Base-by-base conservation (phyloP, 2,113 vertebrate genomes). In the Dasypus novemcinctus region DNA sequence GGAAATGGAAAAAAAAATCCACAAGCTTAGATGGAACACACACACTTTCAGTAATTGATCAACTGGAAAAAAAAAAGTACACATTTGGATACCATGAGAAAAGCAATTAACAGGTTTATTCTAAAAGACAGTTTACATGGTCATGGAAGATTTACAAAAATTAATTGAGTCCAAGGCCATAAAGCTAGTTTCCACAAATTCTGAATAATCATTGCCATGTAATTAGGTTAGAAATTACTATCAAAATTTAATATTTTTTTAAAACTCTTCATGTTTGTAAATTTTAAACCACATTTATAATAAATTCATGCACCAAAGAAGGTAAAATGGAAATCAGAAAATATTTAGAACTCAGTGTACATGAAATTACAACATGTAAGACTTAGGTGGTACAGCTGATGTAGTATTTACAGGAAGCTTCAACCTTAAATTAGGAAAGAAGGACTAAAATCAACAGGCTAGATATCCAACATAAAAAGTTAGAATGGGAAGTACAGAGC, bases 61-160 rank as follows among this genome's bases (percentile, higher is more conserved):
- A 49, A 84, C 29, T 41, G 7, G 8, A 17, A 12, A 15, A 23
- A 57, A 86, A 80, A 80, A 59, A 83, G 29, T 31, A 43, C 31
- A 33, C 81, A 75, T 69, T 81, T 43, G 91, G 17, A 63, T 82
- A 87, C 14, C n/a, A n/a, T 63, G 36, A 82, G 33, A 87, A 52
- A 82, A 91, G 25, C 41, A 68, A 81, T 69, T 52, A 83, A 18
- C 69, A 83, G 61, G 14, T 4, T 78, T 52, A 92, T 75, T 84
- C n/a, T 43, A n/a, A 71, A 31, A 54, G 63, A 61, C 15, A 7
- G 29, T 52, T 49, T 49, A 68, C 80, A 72, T 15, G 7, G 6
- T 89, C n/a, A 17, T 33, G 27, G 46, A 85, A 87, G 33, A 93
- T 41, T 81, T 90, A 75, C 18, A 86, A 93, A 90, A 74, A 66